These are phyloP conservation scores for Hyles lineata DNA, from an alignment of 2,888 invertebrate genomes.

Conservation along the genomic window DNA sequence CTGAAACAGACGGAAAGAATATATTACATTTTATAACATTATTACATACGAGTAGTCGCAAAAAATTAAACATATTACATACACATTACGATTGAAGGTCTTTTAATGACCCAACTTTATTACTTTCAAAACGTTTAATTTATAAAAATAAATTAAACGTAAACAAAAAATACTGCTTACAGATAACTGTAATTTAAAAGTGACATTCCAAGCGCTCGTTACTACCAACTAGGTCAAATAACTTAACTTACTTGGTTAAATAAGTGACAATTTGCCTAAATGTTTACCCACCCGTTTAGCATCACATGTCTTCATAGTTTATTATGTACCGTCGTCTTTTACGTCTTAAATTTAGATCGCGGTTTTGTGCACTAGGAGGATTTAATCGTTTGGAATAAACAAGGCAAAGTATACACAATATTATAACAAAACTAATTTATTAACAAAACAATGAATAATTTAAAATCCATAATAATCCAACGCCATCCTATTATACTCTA, in stretches of 20 bases:
- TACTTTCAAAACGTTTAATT: not conserved
- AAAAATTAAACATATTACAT: not conserved
- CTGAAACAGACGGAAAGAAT: slow-evolving; percentile 61
- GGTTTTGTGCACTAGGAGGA: not conserved
- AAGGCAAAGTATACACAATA: too few relatives aligned
- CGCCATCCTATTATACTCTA: too few relatives aligned
- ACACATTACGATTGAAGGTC: not conserved
- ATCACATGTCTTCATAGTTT: not conserved
- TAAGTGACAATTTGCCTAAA: slow-evolving; percentile 21
- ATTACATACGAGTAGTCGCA: not conserved
- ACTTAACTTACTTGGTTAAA: slow-evolving; percentile 26
- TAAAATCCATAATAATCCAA: too few relatives aligned
- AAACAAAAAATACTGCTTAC: too few relatives aligned
- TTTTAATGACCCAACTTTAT: not conserved
- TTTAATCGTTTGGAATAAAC: too few relatives aligned
- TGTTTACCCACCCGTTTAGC: slow-evolving; percentile 16
- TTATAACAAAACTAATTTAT: too few relatives aligned
- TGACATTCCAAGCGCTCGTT: not conserved
- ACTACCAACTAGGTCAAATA: slow-evolving; percentile 1
- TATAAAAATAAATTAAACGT: too few relatives aligned
- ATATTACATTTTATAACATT: not conserved
- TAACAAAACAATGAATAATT: too few relatives aligned
- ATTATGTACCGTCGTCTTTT: not conserved
- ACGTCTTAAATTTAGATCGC: not conserved
- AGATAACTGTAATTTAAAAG: not conserved